A percentile compares a stretch with the other conserved stretches of the same genome.
These are phyloP conservation scores for Steromphala cineraria DNA, from an alignment of 2,888 invertebrate genomes.

Conservation along the genomic window DNA sequence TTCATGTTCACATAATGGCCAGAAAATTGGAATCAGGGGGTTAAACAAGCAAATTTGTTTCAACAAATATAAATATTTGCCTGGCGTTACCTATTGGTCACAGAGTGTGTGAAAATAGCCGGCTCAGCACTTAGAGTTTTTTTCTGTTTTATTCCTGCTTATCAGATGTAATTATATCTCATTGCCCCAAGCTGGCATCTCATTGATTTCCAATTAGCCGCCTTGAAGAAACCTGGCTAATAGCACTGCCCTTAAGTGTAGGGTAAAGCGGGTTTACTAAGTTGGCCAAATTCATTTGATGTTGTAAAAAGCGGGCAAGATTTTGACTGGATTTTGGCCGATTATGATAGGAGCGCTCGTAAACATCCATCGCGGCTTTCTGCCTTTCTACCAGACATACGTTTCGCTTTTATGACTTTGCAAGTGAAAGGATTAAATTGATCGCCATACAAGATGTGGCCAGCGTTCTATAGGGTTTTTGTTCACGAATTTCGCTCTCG, in stretches of 20 bases:
- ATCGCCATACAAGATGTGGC: slow-evolving; percentile 10
- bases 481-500: slow-evolving; percentile 6
- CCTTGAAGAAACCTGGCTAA: background rate
- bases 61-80: slow-evolving; percentile 13
- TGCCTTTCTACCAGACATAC: background rate
- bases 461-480: background rate
- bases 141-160: background rate
- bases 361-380: background rate
- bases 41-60: background rate
- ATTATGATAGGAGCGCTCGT: background rate
- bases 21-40: background rate
- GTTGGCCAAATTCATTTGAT: slow-evolving; percentile 6
- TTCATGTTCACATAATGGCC: background rate
- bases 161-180: background rate
- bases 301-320: slow-evolving; percentile 1
- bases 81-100: slow-evolving; percentile 3
- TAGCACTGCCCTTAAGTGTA: background rate
- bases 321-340: slow-evolving; percentile 10
- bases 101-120: slow-evolving; percentile 2
- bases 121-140: slow-evolving; percentile 2
- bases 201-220: slow-evolving; percentile 10
- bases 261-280: background rate
- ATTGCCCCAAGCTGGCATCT: background rate
- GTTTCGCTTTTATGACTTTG: slow-evolving; percentile 12
- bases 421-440: slow-evolving; percentile 4